Conservation (phyloP, 2,113 vertebrate species). For the Gnathonemus echidnorhynchus region DNA sequence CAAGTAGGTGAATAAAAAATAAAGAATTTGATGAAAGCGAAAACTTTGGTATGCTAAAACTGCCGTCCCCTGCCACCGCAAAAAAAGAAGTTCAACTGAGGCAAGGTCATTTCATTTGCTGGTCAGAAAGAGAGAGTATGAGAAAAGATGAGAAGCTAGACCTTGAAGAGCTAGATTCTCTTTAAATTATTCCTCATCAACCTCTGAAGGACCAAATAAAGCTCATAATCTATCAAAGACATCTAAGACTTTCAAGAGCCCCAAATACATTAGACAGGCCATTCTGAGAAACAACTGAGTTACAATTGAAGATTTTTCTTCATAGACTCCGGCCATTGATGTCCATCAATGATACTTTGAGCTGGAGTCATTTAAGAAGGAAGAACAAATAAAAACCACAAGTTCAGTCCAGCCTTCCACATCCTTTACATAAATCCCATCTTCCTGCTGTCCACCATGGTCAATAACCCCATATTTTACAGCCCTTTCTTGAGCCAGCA, state of each 20-base stretch:
- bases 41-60: neutral
- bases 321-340: neutral
- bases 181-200: neutral
- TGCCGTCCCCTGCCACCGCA: neutral
- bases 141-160: neutral
- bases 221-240: neutral
- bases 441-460: neutral
- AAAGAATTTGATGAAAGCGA: neutral
- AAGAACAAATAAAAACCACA: neutral
- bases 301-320: neutral
- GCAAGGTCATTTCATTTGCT: neutral
- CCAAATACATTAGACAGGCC: neutral
- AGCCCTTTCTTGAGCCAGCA: neutral
- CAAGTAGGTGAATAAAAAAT: neutral
- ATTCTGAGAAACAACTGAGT: neutral
- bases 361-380: neutral
- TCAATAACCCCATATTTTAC: neutral
- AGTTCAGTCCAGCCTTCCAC: neutral
- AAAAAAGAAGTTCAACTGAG: neutral
- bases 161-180: neutral
- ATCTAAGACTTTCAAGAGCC: neutral
- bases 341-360: neutral
- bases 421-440: neutral
- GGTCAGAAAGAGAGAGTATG: neutral
- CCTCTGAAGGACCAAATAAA: neutral